Base-by-base conservation (phyloP, 1,140 invertebrate species). In the Teleogryllus occipitalis region DNA sequence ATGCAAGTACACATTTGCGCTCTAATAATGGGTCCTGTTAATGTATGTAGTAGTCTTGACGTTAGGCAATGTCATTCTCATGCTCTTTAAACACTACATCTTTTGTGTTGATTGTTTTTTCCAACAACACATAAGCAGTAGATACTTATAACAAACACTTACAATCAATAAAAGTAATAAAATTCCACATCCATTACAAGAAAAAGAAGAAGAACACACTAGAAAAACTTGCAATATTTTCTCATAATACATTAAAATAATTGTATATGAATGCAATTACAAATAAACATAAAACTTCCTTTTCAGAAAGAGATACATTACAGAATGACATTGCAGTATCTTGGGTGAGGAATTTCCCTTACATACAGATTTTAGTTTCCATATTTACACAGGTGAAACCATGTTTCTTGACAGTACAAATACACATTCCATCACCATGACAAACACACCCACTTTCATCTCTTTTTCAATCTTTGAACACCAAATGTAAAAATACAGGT, bases 1-100 rank as follows among this genome's bases (percentile, higher is more conserved):
- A 81, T 79, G 74, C 78, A 81, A 81, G 18, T 65, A 80, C 76
- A 77, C 10, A 65, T 65, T 65, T 65, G 54, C 54, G 10, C 10
- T 65, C 54, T 65, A 65, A 65, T 65, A 10, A 65, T 65, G 54
- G 54, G 54, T 65, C 54, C 54, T 65, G 54, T 65, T 65, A 65
- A 65, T 10, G 10, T 65, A 65, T 10, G 54, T 18, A 65, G 54
- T 65, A 65, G 10, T 65, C 54, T 65, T 18, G 54, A 18, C 10
- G 54, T 18, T 65, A 14, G 10, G 54, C 54, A 65, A 65, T 65
- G 54, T 65, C 54, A 65, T 65, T 65, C 54, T 65, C 54, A 39
- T 39, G 27, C 27, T 39, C 27, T 39, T 39, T 39, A 39, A 1
- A 39, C 5, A 39, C 27, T 39, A 39, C 27, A 39, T 39, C 27